Evolutionary conservation across 2,113 vertebrate genomes (phyloP).

Genomic region (Onychostoma macrolepis): DNA sequence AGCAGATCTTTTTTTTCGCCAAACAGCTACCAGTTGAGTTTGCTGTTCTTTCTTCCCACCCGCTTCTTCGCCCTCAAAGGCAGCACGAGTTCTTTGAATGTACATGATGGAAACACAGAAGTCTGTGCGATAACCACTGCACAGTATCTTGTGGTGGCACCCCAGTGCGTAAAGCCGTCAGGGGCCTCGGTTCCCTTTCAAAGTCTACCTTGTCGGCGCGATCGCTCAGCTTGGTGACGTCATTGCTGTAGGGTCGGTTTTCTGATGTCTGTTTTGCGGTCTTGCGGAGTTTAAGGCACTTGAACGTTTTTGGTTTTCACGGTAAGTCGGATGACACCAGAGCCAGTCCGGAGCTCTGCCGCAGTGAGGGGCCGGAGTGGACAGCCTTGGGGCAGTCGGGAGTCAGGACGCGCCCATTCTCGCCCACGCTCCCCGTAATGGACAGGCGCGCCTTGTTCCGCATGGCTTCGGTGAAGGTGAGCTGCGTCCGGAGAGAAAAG

Average conservation of each 20-base stretch:
- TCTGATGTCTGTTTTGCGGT: constrained; percentile 52
- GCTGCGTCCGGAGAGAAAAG: constrained; percentile 73
- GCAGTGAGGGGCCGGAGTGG: constrained; percentile 90
- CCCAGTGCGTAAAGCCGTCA: constrained; percentile 17
- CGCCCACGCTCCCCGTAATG: constrained; percentile 97
- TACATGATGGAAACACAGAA: constrained; percentile 25
- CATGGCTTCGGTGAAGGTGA: constrained; percentile 99
- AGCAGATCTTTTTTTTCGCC: constrained; percentile 72
- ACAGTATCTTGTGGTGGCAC: constrained; percentile 32
- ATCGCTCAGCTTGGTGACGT: constrained; percentile 40
- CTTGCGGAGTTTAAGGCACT: constrained; percentile 89
- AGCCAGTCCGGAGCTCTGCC: constrained; percentile 97
- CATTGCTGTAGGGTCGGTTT: constrained; percentile 52
- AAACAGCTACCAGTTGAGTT: constrained; percentile 70
- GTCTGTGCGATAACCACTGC: constrained; percentile 37
- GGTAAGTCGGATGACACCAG: constrained; percentile 98
- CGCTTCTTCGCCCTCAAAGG: constrained; percentile 51
- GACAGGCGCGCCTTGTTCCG: constrained; percentile 99
- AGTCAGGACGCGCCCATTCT: constrained; percentile 95
- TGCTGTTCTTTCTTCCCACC: constrained; percentile 28
- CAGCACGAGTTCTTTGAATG: constrained; percentile 28
- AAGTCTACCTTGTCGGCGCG: constrained; percentile 15
- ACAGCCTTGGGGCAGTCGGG: constrained; percentile 98
- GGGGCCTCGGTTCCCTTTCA: neutral
- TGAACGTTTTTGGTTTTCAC: constrained; percentile 97